Evolutionary conservation across 92 coral and sea anemone species (phyloP).

Genomic region (Porites cylindrica): DNA sequence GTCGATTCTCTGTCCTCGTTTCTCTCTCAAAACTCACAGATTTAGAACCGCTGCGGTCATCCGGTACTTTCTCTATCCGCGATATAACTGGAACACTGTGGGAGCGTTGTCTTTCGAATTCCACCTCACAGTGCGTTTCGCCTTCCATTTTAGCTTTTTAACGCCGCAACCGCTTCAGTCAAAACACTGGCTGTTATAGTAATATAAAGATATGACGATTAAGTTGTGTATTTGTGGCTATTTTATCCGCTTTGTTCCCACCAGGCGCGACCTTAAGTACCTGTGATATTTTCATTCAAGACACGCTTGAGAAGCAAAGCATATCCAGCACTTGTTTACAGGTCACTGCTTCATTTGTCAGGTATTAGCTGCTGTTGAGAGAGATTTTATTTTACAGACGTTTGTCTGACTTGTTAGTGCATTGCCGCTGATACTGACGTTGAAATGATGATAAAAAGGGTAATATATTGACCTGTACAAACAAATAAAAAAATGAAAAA

Average conservation of each 20-base stretch:
- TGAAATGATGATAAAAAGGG: not conserved
- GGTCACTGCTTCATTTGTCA: slow-evolving; percentile 22
- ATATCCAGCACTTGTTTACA: not conserved
- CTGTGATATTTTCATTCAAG: not conserved
- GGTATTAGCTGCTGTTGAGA: not conserved
- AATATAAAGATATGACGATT: not conserved
- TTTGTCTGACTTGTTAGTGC: not conserved
- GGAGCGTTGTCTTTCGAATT: slow-evolving; percentile 18
- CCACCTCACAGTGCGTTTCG: not conserved
- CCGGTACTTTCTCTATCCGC: slow-evolving; percentile 12
- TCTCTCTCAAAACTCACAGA: not conserved
- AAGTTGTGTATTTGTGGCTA: slow-evolving; percentile 29
- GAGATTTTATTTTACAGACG: not conserved
- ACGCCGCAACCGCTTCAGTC: not conserved
- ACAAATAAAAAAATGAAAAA: too few relatives aligned
- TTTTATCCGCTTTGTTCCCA: slow-evolving; percentile 18
- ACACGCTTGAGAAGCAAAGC: slow-evolving; percentile 27
- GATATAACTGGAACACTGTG: slow-evolving; percentile 33
- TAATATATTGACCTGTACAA: too few relatives aligned
- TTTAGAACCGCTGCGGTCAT: not conserved
- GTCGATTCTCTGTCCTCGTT: not conserved
- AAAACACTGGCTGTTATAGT: not conserved
- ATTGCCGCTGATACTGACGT: not conserved
- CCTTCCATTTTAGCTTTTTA: slow-evolving; percentile 5
- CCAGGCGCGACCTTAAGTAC: slow-evolving; percentile 9